These are phyloP conservation scores for Tenualosa ilisha DNA, from an alignment of 2,797 vertebrate species.

Conservation along the genomic window DNA sequence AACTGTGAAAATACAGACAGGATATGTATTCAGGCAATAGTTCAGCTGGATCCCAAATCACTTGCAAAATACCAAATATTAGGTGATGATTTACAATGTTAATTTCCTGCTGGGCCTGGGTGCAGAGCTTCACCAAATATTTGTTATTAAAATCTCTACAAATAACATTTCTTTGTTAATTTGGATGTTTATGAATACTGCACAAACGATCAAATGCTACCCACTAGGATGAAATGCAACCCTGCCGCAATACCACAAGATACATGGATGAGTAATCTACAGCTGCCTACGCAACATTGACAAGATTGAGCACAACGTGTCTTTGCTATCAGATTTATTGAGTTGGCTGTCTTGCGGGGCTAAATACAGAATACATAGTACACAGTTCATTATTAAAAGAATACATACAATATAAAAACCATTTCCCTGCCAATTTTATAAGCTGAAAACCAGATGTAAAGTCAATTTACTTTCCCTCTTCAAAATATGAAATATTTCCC, in stretches of 20 bases:
- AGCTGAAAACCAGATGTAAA: background rate
- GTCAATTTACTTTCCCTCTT: background rate
- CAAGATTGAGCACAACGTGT: background rate
- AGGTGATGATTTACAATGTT: background rate
- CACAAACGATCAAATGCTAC: background rate
- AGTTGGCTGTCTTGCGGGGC: background rate
- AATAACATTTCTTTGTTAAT: background rate
- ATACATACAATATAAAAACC: background rate
- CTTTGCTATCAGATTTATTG: conserved; percentile 9
- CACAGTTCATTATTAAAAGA: background rate
- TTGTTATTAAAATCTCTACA: background rate
- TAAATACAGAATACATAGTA: background rate
- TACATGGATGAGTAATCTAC: background rate
- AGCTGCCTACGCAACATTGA: background rate
- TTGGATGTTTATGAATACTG: background rate
- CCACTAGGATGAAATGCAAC: background rate
- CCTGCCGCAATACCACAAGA: background rate
- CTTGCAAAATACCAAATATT: background rate
- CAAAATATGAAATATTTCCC: conserved; percentile 2
- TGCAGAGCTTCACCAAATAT: background rate
- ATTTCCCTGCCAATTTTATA: background rate
- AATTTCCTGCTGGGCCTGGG: background rate
- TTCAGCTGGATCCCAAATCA: background rate
- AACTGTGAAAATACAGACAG: background rate
- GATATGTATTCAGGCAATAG: background rate